These are phyloP conservation scores for Gymnobelideus leadbeateri DNA, from an alignment of 2,113 vertebrate genomes.

Conservation along the genomic window DNA sequence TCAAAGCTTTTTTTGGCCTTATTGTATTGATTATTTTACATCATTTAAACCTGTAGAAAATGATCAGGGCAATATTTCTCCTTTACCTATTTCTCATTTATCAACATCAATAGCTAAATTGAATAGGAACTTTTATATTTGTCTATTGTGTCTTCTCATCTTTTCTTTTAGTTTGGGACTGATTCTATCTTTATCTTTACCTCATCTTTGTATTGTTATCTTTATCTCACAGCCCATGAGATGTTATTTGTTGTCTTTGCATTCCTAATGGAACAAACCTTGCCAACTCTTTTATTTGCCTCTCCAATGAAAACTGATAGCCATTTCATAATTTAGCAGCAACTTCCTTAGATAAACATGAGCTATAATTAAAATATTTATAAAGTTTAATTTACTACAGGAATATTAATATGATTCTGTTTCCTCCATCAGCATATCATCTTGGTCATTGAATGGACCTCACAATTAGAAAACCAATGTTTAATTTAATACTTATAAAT, in stretches of 20 bases:
- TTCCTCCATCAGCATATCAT: background rate
- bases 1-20: background rate
- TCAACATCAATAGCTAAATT: background rate
- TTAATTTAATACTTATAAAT: background rate
- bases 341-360: background rate
- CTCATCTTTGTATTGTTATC: background rate
- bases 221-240: background rate
- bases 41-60: background rate
- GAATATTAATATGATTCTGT: background rate
- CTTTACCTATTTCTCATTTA: background rate
- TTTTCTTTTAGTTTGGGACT: background rate
- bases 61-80: background rate
- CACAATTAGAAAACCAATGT: background rate
- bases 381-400: background rate
- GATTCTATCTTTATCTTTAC: background rate
- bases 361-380: background rate
- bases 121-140: background rate
- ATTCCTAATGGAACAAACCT: background rate
- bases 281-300: background rate
- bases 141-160: background rate
- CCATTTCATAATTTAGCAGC: background rate
- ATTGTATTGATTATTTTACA: background rate
- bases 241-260: background rate
- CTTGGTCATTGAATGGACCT: background rate
- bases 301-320: background rate